phyloP scores from a whole-genome alignment of 2,888 invertebrate species.

The Arge pagana region DNA sequence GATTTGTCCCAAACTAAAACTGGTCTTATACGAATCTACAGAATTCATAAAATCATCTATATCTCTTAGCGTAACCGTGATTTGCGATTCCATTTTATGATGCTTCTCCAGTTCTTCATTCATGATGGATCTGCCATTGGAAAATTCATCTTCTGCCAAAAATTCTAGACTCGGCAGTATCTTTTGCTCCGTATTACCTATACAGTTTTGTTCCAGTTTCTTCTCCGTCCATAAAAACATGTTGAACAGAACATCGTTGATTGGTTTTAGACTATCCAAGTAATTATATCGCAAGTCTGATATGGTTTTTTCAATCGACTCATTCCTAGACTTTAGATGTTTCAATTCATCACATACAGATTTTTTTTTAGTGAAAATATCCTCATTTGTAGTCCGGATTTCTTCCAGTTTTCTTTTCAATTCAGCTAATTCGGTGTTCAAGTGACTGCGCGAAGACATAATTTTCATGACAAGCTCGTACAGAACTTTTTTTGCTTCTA shows the following conservation, averaged over 20 bases:
- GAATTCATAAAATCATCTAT: constrained; percentile 35
- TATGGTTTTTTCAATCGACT: constrained; percentile 40
- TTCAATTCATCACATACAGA: constrained; percentile 40
- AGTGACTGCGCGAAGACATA: constrained; percentile 18
- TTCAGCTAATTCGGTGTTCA: constrained; percentile 23
- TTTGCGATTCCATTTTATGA: constrained; percentile 23
- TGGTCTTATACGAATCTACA: constrained; percentile 31
- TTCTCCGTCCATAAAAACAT: constrained; percentile 36
- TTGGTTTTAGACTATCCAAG: constrained; percentile 29
- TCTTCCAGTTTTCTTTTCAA: constrained; percentile 32
- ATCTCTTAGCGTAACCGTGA: constrained; percentile 29
- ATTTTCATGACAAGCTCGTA: constrained; percentile 20
- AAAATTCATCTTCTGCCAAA: no score
- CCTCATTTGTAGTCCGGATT: constrained; percentile 25
- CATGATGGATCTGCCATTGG: constrained; percentile 24
- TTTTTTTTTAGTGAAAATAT: constrained; percentile 23
- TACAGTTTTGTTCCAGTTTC: constrained; percentile 12
- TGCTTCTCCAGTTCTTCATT: constrained; percentile 30
- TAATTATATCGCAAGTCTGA: constrained; percentile 26
- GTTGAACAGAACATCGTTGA: constrained; percentile 32
- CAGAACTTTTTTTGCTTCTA: constrained; percentile 28
- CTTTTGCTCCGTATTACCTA: no score
- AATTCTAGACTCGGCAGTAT: no score
- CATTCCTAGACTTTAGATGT: constrained; percentile 38
- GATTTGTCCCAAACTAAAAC: constrained; percentile 31